Evolutionary conservation across 2,888 invertebrate species (phyloP).

Genomic region (Antheraea yamamai): DNA sequence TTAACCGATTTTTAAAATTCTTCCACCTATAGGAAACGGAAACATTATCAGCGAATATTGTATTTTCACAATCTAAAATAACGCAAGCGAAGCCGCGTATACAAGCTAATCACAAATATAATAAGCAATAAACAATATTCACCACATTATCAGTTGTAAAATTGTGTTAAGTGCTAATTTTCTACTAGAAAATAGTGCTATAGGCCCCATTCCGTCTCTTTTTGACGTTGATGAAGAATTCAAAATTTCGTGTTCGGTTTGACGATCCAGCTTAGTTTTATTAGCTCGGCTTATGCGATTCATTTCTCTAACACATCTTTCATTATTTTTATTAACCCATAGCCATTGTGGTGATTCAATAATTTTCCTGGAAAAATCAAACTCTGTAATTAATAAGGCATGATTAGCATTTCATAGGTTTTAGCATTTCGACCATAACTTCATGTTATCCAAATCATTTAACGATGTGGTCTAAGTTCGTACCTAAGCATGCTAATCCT

Average conservation of each 20-base stretch:
- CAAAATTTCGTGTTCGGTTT: conserved; percentile 59
- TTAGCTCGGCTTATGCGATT: conserved; percentile 81
- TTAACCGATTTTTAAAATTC: too few relatives aligned
- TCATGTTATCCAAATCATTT: too few relatives aligned
- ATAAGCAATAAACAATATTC: conserved; percentile 35
- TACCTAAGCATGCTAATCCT: too few relatives aligned
- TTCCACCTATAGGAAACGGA: too few relatives aligned
- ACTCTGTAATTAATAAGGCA: too few relatives aligned
- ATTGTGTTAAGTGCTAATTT: conserved; percentile 79
- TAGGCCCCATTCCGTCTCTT: conserved; percentile 67
- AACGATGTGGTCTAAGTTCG: too few relatives aligned
- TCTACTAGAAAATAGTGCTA: conserved; percentile 81
- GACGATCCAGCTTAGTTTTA: conserved; percentile 65
- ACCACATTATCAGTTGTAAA: conserved; percentile 81
- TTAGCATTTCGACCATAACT: too few relatives aligned
- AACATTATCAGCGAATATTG: too few relatives aligned
- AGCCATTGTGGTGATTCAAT: conserved; percentile 86
- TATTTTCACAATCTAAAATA: too few relatives aligned
- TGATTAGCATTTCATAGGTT: too few relatives aligned
- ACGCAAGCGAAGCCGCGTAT: too few relatives aligned
- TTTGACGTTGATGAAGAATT: conserved; percentile 46
- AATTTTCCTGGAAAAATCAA: conserved; percentile 68
- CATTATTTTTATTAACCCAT: conserved; percentile 75
- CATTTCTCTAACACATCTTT: conserved; percentile 72
- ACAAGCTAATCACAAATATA: background rate